Evolutionary conservation across 2,113 vertebrate genomes (phyloP).

Genomic region (Engraulis encrasicolus): DNA sequence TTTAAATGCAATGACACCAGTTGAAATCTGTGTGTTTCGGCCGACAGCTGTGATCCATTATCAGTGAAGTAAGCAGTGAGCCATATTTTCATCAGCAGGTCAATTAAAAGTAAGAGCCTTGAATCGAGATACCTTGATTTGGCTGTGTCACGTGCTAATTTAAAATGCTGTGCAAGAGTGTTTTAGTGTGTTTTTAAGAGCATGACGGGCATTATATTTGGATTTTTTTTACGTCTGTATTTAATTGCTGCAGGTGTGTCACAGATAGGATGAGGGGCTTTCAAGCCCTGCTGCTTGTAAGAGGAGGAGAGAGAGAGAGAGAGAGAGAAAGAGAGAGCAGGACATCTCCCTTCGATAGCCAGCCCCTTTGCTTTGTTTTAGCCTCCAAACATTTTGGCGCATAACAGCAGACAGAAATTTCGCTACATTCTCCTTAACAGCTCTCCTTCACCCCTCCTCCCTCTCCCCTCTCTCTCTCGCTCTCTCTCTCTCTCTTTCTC

Average conservation of each 20-base stretch:
- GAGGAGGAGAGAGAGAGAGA: not conserved
- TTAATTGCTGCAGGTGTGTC: not conserved
- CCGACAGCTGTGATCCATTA: too few species aligned
- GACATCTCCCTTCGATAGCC: not conserved
- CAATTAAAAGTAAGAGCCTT: too few species aligned
- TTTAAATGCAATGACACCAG: too few species aligned
- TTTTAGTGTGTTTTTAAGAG: conserved; percentile 24
- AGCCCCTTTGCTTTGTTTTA: not conserved
- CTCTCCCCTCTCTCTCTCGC: too few species aligned
- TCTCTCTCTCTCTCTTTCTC: too few species aligned
- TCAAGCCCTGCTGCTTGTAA: not conserved
- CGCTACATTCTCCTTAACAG: not conserved
- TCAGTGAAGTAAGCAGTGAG: too few species aligned
- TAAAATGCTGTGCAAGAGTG: conserved; percentile 21
- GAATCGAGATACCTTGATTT: too few species aligned
- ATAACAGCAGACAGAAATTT: not conserved
- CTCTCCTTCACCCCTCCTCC: not conserved
- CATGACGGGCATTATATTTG: not conserved
- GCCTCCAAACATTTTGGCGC: not conserved
- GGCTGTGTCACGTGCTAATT: too few species aligned
- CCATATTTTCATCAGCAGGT: too few species aligned
- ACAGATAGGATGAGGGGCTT: not conserved
- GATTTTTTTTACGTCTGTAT: not conserved
- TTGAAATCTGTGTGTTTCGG: too few species aligned
- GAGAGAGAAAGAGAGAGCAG: not conserved